A percentile compares a stretch with the other conserved stretches of the same genome.
These are phyloP conservation scores for Blomia tropicalis DNA, from an alignment of 2,888 invertebrate species.

Conservation along the genomic window DNA sequence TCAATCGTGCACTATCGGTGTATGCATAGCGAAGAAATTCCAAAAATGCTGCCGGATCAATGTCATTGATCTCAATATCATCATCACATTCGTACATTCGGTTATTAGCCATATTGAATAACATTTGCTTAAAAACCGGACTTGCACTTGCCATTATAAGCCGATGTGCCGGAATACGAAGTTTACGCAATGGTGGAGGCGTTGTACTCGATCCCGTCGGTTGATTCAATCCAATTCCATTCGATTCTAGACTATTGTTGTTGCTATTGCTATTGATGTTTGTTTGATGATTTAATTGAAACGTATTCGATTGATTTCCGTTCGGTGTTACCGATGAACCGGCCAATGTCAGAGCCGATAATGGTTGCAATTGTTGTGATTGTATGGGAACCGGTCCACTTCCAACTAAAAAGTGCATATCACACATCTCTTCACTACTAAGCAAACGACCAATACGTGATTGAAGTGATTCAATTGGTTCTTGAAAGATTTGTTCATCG, in stretches of 20 bases:
- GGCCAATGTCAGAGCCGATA: no score
- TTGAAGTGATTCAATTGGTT: constrained; percentile 5
- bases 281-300: no score
- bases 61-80: constrained; percentile 12
- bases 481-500: constrained; percentile 14
- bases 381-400: no score
- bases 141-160: constrained; percentile 6
- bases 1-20: constrained; percentile 5
- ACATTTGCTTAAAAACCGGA: constrained; percentile 14
- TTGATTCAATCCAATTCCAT: neutral
- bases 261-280: neutral
- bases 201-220: neutral
- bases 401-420: constrained; percentile 19
- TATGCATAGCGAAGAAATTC: constrained; percentile 17
- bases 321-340: neutral
- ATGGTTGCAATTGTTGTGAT: no score
- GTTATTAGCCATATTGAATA: neutral
- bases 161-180: constrained; percentile 17
- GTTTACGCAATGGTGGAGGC: constrained; percentile 6
- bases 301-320: neutral
- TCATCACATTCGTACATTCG: neutral
- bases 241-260: neutral
- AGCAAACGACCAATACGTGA: constrained; percentile 13
- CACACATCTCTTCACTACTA: constrained; percentile 15
- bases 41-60: constrained; percentile 13